phyloP scores from a whole-genome alignment of 2,888 invertebrate species.

The Spisula subtruncata region DNA sequence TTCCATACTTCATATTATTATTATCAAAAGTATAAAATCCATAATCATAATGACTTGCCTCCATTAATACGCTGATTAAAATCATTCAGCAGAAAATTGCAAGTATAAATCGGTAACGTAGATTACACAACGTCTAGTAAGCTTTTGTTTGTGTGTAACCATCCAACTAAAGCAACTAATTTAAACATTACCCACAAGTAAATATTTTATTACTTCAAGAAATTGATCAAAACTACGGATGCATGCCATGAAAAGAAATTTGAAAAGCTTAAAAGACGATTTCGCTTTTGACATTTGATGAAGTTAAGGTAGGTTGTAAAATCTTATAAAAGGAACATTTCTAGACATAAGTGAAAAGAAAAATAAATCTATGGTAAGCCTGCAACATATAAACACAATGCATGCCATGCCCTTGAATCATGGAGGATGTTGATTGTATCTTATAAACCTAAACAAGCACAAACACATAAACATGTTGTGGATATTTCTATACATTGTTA shows the following conservation, averaged over 20 bases:
- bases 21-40: not conserved
- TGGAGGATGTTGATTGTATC: too few relatives aligned
- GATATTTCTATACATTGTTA: too few relatives aligned
- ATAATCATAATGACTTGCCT: slow-evolving; percentile 3
- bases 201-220: slow-evolving; percentile 1
- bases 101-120: slow-evolving; percentile 17
- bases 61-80: slow-evolving; percentile 15
- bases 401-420: too few relatives aligned
- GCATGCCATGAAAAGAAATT: not conserved
- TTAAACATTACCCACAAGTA: not conserved
- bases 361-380: too few relatives aligned
- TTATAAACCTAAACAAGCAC: too few relatives aligned
- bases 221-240: not conserved
- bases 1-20: not conserved
- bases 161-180: not conserved
- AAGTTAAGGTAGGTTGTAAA: too few relatives aligned
- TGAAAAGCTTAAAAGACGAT: not conserved
- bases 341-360: too few relatives aligned
- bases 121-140: not conserved
- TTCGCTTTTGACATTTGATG: not conserved
- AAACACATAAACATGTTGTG: too few relatives aligned
- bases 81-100: slow-evolving; percentile 16
- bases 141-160: not conserved
- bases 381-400: too few relatives aligned
- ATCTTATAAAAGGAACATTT: too few relatives aligned